These are phyloP conservation scores for Cairina moschata DNA, from an alignment of 2,113 vertebrate species.

Conservation along the genomic window DNA sequence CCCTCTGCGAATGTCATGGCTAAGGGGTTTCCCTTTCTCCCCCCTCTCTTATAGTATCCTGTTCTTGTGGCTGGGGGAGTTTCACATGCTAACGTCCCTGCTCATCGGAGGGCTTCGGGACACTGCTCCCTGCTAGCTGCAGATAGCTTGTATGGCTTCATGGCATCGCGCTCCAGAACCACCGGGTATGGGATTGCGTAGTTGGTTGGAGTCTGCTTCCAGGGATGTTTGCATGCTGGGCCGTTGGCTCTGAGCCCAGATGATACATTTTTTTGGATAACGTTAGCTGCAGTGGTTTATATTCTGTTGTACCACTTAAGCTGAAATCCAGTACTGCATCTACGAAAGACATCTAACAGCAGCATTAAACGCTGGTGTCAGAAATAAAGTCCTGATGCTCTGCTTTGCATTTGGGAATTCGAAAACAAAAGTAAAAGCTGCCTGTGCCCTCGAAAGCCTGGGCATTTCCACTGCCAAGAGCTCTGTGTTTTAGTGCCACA, in stretches of 20 bases:
- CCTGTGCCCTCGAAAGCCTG: background rate
- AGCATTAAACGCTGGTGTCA: background rate
- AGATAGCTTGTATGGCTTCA: background rate
- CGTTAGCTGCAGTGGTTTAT: background rate
- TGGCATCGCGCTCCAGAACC: background rate
- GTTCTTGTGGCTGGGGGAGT: background rate
- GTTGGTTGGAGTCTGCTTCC: background rate
- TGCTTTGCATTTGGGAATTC: background rate
- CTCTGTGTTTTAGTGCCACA: background rate
- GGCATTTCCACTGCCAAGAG: constrained; percentile 5
- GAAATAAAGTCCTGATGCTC: background rate
- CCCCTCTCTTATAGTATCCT: background rate
- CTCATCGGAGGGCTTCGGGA: background rate
- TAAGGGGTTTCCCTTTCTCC: background rate
- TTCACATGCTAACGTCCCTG: background rate
- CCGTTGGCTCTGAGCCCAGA: background rate
- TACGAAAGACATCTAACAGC: background rate
- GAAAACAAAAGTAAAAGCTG: background rate
- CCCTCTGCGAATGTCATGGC: background rate
- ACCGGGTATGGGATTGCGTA: background rate
- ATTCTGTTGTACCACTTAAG: background rate
- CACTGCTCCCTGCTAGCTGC: background rate
- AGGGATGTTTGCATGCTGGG: background rate
- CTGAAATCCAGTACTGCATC: background rate
- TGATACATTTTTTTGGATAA: background rate